Evolutionary conservation across 2,797 vertebrate species (phyloP).

Genomic region (Sebastes cheni): DNA sequence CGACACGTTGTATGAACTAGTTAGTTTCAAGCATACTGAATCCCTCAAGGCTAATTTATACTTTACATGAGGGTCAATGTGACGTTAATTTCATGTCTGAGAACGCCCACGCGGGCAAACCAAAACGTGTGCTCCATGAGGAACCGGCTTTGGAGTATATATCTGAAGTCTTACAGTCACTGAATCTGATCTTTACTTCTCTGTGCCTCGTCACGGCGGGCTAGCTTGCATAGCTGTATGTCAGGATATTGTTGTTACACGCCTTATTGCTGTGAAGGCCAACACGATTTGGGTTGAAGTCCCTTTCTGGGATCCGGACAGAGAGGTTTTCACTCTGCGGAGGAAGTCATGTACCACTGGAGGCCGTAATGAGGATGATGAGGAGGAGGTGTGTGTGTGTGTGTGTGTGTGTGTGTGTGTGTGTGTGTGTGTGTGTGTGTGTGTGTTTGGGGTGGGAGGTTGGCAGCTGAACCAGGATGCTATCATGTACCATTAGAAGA

Average conservation of each 20-base stretch:
- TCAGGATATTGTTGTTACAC: background rate
- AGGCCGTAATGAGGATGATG: background rate
- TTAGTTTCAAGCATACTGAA: background rate
- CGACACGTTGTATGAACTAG: background rate
- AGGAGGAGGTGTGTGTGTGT: background rate
- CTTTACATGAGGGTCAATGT: background rate
- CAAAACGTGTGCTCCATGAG: background rate
- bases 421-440: background rate
- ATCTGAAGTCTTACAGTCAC: background rate
- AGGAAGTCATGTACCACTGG: background rate
- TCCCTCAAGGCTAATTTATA: background rate
- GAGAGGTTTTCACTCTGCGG: background rate
- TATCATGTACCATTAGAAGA: constrained; percentile 18
- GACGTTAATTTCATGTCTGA: background rate
- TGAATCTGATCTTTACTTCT: background rate
- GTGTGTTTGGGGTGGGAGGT: background rate
- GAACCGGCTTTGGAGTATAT: background rate
- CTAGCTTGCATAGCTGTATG: background rate
- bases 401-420: too few species aligned
- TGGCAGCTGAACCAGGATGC: background rate
- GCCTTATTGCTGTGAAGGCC: background rate
- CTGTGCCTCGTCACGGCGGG: background rate
- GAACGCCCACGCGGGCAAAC: background rate
- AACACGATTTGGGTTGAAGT: background rate
- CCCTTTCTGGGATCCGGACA: background rate